Conservation (phyloP, 1,140 invertebrate species). For the Nomia melanderi region DNA sequence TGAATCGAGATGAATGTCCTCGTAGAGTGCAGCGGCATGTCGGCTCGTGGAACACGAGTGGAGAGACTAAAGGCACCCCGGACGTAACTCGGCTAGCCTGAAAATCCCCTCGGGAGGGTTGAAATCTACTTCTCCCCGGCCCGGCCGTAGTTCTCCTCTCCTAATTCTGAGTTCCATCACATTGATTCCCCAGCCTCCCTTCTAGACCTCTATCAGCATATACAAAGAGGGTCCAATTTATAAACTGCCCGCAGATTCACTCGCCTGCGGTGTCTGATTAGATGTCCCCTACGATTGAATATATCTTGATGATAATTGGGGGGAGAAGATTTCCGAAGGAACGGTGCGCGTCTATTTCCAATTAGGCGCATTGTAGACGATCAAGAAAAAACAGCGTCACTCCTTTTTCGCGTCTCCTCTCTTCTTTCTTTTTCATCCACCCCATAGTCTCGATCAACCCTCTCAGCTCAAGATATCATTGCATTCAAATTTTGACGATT, state of each 20-base stretch:
- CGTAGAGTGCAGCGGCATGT: slow-evolving; percentile 31
- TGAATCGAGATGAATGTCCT: slow-evolving; percentile 53
- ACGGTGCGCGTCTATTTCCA: slow-evolving; percentile 24
- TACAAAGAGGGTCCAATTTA: slow-evolving; percentile 56
- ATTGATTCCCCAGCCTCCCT: slow-evolving; percentile 60
- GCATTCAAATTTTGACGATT: no score
- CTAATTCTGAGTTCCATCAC: slow-evolving; percentile 61
- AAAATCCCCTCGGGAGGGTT: slow-evolving; percentile 65
- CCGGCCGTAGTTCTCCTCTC: slow-evolving; percentile 37
- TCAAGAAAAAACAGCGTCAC: not conserved
- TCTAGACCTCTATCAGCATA: slow-evolving; percentile 58
- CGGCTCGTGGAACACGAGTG: slow-evolving; percentile 2
- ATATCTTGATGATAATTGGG: slow-evolving; percentile 56
- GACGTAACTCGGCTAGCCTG: slow-evolving; percentile 48
- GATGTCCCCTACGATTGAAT: slow-evolving; percentile 34
- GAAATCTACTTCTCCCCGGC: slow-evolving; percentile 56
- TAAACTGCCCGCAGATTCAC: slow-evolving; percentile 60
- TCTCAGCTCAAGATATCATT: no score
- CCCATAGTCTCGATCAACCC: not conserved
- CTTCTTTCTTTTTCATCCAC: not conserved
- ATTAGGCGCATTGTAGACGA: slow-evolving; percentile 31
- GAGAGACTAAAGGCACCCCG: slow-evolving; percentile 61
- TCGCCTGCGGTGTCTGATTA: slow-evolving; percentile 43
- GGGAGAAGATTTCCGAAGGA: slow-evolving; percentile 18
- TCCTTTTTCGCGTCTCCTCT: not conserved